Conservation (phyloP, 1,140 invertebrate species). For the Scylla paramamosain region DNA sequence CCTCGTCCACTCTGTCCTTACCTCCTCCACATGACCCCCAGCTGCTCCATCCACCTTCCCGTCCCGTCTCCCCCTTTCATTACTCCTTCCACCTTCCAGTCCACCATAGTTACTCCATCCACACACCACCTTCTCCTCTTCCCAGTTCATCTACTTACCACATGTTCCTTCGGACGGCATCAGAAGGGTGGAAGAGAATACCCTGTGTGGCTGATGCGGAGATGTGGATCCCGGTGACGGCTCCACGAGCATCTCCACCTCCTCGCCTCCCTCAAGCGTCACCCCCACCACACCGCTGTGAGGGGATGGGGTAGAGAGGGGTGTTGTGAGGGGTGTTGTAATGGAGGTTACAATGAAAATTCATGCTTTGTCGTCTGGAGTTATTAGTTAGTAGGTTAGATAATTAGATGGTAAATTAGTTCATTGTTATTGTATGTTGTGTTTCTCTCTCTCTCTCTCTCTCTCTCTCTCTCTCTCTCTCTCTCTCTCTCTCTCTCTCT, state of each 20-base stretch:
- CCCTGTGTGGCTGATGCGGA: neutral
- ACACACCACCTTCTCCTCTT: no score
- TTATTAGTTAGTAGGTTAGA: no score
- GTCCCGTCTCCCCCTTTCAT: no score
- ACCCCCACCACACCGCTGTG: conserved; percentile 44
- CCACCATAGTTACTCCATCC: no score
- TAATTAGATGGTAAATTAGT: no score
- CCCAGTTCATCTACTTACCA: neutral
- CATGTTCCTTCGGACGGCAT: neutral
- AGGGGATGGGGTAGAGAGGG: neutral
- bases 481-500: conserved; percentile 41
- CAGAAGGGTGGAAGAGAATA: conserved; percentile 35
- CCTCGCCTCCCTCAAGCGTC: neutral
- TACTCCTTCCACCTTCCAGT: no score
- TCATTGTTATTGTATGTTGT: no score
- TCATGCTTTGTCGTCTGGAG: neutral
- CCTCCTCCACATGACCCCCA: no score
- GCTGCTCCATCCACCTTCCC: no score
- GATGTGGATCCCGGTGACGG: neutral
- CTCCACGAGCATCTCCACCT: conserved; percentile 43
- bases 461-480: conserved; percentile 27
- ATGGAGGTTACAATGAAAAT: neutral
- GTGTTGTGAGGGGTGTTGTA: neutral
- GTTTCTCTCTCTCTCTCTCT: no score
- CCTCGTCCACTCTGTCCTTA: no score